A percentile compares a stretch with the other conserved stretches of the same genome.
Conservation (phyloP, 2,888 invertebrate genomes). For the Venustoraphidia nigricollis region DNA sequence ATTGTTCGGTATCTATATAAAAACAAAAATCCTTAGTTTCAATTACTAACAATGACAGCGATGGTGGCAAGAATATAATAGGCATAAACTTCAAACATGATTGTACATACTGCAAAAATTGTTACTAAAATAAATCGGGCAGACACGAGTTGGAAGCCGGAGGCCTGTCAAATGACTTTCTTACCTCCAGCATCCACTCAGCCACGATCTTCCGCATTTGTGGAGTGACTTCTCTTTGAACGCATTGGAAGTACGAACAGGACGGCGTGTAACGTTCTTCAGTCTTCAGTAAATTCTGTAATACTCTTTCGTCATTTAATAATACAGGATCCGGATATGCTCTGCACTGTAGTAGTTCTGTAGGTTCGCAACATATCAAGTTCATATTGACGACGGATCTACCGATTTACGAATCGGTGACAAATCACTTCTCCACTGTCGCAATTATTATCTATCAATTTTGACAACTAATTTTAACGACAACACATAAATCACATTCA, state of each 20-base stretch:
- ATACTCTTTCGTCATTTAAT: constrained; percentile 57
- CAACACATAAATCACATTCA: no score
- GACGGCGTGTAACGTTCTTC: constrained; percentile 73
- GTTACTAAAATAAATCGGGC: not conserved
- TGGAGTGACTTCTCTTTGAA: constrained; percentile 79
- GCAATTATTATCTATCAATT: no score
- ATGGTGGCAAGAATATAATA: no score
- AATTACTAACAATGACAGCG: no score
- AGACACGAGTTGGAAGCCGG: constrained; percentile 9
- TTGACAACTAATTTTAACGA: no score
- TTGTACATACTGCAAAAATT: no score
- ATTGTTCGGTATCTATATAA: no score
- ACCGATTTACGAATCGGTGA: not conserved
- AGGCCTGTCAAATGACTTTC: constrained; percentile 14
- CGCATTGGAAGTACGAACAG: constrained; percentile 63
- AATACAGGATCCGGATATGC: constrained; percentile 53
- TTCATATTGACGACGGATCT: constrained; percentile 19
- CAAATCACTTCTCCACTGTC: not conserved
- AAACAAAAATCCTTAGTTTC: no score
- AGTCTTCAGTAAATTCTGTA: constrained; percentile 65
- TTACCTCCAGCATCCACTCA: constrained; percentile 96
- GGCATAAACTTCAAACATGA: no score
- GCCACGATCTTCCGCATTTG: constrained; percentile 85
- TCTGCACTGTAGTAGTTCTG: constrained; percentile 20
- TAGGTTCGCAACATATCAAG: constrained; percentile 25